These are phyloP conservation scores for Alouatta caraya DNA, from an alignment of 2,797 vertebrate species.

Conservation along the genomic window DNA sequence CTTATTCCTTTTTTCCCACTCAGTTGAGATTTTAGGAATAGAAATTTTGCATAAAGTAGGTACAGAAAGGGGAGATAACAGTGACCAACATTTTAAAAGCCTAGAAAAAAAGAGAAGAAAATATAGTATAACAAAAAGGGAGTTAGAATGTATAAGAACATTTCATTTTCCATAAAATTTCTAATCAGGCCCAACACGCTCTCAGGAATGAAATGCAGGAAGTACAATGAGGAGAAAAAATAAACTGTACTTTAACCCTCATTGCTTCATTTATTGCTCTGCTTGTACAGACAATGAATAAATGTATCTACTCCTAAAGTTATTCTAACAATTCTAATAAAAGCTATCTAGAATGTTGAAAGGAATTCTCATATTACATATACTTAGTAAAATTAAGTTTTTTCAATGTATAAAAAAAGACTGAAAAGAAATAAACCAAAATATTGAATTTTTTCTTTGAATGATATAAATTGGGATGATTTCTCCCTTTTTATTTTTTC, in stretches of 20 bases:
- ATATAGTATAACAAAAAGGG: neutral
- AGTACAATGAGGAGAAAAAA: neutral
- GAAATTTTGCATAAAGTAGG: neutral
- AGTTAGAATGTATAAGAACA: neutral
- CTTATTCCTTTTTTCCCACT: neutral
- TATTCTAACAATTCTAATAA: neutral
- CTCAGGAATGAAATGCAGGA: neutral
- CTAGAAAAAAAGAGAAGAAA: neutral
- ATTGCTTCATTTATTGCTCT: neutral
- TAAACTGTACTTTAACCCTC: neutral
- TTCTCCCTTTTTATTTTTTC: neutral
- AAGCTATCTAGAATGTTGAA: neutral
- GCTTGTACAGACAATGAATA: neutral
- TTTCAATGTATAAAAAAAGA: neutral
- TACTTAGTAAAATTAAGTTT: neutral
- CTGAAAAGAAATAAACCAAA: neutral
- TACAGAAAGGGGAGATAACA: neutral
- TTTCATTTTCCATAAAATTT: neutral
- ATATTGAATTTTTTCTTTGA: neutral
- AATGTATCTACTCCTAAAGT: neutral
- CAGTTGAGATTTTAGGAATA: neutral
- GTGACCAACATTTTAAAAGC: neutral
- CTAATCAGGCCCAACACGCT: neutral
- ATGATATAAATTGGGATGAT: neutral
- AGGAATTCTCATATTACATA: neutral